Conservation (phyloP, 2,113 vertebrate genomes). For the Pteropus alecto region DNA sequence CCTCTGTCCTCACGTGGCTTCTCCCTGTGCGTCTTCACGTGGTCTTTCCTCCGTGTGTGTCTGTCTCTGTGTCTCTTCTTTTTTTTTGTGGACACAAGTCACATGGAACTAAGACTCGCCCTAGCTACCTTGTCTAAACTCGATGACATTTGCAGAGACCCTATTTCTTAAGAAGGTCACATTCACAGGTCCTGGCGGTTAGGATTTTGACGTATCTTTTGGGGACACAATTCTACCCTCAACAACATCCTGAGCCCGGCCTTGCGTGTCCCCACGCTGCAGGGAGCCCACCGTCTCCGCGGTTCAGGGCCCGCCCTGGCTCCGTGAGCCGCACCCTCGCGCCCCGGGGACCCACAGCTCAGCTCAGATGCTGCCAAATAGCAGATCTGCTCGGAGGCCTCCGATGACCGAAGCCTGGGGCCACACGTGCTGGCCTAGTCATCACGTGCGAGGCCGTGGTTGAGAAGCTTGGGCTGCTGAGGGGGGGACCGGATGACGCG, state of each 20-base stretch:
- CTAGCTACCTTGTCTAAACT: too few relatives aligned
- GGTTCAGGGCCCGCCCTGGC: not conserved
- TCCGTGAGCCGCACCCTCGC: accelerated
- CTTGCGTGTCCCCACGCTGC: accelerated
- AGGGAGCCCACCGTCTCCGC: accelerated
- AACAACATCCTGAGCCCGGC: accelerated
- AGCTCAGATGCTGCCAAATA: not conserved
- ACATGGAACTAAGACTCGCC: accelerated
- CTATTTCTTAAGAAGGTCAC: not conserved
- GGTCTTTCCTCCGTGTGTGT: not conserved
- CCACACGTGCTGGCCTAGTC: accelerated
- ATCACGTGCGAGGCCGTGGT: accelerated
- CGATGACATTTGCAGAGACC: not conserved
- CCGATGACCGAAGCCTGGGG: not conserved
- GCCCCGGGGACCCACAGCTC: not conserved
- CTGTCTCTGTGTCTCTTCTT: not conserved
- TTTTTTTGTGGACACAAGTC: not conserved
- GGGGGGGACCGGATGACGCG: too few relatives aligned
- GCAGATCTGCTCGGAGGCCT: not conserved
- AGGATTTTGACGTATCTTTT: accelerated
- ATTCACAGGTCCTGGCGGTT: not conserved
- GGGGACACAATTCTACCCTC: not conserved
- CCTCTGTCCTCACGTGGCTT: not conserved
- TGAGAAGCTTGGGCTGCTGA: too few relatives aligned
- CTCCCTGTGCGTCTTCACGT: accelerated